Percentiles rank a stretch among this genome's conserved stretches.
phyloP scores from a whole-genome alignment of 2,888 invertebrate species.

The Himalopsyche japonica region DNA sequence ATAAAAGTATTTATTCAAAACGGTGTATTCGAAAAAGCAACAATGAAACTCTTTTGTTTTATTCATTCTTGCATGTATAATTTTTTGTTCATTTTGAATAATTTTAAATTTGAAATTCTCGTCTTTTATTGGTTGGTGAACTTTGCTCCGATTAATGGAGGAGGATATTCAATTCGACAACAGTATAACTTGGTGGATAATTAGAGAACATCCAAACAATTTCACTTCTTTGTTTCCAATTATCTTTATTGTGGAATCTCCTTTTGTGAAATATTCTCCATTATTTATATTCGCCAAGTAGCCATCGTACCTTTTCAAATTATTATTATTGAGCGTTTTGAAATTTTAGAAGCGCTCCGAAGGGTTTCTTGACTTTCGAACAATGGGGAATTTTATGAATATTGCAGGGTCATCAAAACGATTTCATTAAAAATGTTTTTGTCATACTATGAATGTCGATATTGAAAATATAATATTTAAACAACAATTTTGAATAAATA shows the following conservation, averaged over 20 bases:
- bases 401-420: not conserved
- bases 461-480: too few species aligned
- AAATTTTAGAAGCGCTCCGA: not conserved
- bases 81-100: not conserved
- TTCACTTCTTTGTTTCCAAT: slow-evolving; percentile 3
- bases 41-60: too few species aligned
- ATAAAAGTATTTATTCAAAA: too few species aligned
- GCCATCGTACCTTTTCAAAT: not conserved
- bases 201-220: not conserved
- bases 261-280: not conserved
- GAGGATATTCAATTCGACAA: not conserved
- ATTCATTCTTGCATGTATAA: too few species aligned
- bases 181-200: not conserved
- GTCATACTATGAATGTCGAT: too few species aligned
- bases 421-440: not conserved
- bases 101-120: not conserved
- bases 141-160: not conserved
- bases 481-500: too few species aligned
- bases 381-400: not conserved
- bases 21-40: too few species aligned
- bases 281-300: slow-evolving; percentile 3
- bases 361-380: not conserved
- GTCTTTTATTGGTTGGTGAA: not conserved
- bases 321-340: not conserved
- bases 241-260: not conserved